Evolutionary conservation across 1,140 invertebrate genomes (phyloP), one percentile per base, ranked within the genome.

Genomic region (Papilio polytes): DNA sequence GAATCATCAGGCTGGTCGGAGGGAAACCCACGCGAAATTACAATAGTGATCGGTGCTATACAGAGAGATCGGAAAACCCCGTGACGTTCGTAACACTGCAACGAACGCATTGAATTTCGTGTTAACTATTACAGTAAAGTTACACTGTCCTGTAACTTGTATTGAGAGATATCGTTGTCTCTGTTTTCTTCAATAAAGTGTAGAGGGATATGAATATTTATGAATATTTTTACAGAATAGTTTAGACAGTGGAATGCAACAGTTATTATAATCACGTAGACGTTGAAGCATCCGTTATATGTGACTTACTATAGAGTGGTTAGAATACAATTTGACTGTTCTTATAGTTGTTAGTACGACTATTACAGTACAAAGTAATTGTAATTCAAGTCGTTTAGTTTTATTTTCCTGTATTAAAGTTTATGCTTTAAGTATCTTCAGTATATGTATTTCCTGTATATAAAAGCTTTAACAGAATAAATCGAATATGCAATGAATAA

Each of bases 11-110:
- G 41, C 78, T 80, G 48, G 83, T 80, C 82, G 80, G 82, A 85
- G 90, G 90, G 85, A 93, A 92, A 93, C 88, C 89, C 91, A 85
- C 80, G 83, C 83, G 83, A 85, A 85, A 83, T 86, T 81, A 59
- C 73, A 72, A 80, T 41, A n/a, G 18, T 63, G 76, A 44, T 48
- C 70, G 63, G 41, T 59, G 70, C 70, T 78, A 15, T 74, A 73
- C 80, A 81, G 51, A 66, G 78, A 83, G 72, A 80, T 80, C 78
- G 86, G 87, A 82, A 88, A 87, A 89, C 85, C 88, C 89, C 81
- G 36, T 87, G 85, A 85, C 83, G 84, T 84, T 12, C n/a, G 10
- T 76, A 59, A 78, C 80, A 74, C 59, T 79, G 53, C 10, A 56
- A 59, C 31, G 2, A 41, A 18, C 15, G 26, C 36, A n/a, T 31